Conservation (phyloP, 2,113 vertebrate genomes). For the Fregetta grallaria region DNA sequence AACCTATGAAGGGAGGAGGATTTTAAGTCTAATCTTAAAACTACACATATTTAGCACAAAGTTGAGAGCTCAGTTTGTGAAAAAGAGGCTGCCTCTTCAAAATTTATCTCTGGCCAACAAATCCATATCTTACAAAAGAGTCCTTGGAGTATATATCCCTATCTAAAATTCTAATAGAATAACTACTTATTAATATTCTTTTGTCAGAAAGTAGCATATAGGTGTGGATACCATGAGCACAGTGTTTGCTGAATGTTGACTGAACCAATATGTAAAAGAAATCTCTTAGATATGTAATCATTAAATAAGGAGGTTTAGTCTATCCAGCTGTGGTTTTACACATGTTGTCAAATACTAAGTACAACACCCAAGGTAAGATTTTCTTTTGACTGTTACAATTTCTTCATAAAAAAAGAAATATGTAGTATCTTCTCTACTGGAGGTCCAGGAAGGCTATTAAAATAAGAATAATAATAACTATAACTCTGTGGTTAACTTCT, state of each 20-base stretch:
- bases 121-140: not conserved
- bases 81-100: not conserved
- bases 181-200: not conserved
- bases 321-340: conserved; percentile 22
- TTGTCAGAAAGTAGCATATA: conserved; percentile 7
- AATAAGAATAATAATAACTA: not conserved
- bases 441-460: not conserved
- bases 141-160: not conserved
- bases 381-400: not conserved
- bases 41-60: not conserved
- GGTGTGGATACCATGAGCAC: not conserved
- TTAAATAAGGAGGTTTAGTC: conserved; percentile 27
- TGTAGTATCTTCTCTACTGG: not conserved
- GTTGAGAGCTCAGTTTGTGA: not conserved
- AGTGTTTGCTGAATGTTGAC: conserved; percentile 33
- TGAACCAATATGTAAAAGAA: conserved; percentile 31
- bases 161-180: not conserved
- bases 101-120: not conserved
- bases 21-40: not conserved
- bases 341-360: not conserved
- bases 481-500: not conserved
- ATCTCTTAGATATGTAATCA: conserved; percentile 44
- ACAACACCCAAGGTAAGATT: not conserved
- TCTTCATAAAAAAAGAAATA: not conserved
- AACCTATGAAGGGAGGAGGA: not conserved